Base-by-base conservation (phyloP, 2,113 vertebrate genomes). In the Puffinus mauretanicus region DNA sequence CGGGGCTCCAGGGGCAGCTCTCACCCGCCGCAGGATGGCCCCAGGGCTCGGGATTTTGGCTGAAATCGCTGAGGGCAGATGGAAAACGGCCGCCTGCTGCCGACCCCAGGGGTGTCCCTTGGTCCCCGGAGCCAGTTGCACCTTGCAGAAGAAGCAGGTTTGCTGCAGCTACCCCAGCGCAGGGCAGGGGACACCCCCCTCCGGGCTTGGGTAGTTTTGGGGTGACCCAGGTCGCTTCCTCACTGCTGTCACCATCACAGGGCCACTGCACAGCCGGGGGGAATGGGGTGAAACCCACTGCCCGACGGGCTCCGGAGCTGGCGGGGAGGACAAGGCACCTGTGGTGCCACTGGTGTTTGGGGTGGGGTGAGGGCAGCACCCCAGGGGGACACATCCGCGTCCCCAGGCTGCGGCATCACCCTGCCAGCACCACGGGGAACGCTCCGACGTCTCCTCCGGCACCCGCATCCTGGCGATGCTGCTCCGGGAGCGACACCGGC, bases 261-360 rank as follows among this genome's bases (percentile, higher is more conserved):
- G 34, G 34, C 21, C 87, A 55, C 36, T 22, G 1, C 58, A 10
- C 15, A n/a, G 32, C 13, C 2, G 7, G 5, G 10, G 52, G 20
- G 10, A 49, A 42, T 1, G 0, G 36, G 29, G 20, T 6, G 5
- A 79, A 49, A 5, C 27, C n/a, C 87, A 1, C 24, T 12, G 2
- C 54, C 18, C 9, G 10, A 13, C 0, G 12, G 67, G 72, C 42
- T 72, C 49, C 1, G 1, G 88, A 69, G 80, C 18, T 7, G n/a
- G 27, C 1, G 13, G 29, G 32, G 46, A 75, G 61, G 26, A 76
- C 52, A 13, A 17, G 11, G 52, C 51, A 79, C 3, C 32, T 7
- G 1, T 1, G 13, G 44, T 9, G 25, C 9, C 78, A 21, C 16
- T 9, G 3, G 22, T 5, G 70, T 4, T 10, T 1, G 58, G 14